Conservation (phyloP, 2,113 vertebrate genomes). For the Syngnathus scovelli region DNA sequence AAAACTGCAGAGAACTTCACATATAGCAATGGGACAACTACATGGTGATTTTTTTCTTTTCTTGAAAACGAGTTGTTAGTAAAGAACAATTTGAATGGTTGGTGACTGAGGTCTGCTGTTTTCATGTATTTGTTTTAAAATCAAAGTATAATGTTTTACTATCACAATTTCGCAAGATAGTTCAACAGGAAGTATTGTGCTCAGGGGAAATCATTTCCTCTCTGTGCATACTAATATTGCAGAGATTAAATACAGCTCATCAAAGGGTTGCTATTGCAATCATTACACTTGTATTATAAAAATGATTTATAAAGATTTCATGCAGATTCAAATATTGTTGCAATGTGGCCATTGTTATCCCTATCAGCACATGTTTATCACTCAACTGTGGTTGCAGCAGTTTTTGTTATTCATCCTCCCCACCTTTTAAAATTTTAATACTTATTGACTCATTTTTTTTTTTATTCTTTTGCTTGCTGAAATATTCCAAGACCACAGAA, state of each 20-base stretch:
- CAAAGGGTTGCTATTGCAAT: background rate
- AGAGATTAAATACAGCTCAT: slow-evolving; percentile 4
- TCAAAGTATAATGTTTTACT: background rate
- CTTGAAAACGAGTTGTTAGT: background rate
- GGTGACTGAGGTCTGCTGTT: background rate
- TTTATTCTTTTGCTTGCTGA: background rate
- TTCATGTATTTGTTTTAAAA: background rate
- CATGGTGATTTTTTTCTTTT: too few relatives aligned
- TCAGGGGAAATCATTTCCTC: background rate
- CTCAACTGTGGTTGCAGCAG: slow-evolving; percentile 7
- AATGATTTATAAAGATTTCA: slow-evolving; percentile 2
- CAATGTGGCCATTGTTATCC: background rate
- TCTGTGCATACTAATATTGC: background rate
- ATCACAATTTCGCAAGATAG: background rate
- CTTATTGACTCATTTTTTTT: slow-evolving; percentile 25
- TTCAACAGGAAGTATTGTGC: background rate
- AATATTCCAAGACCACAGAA: background rate
- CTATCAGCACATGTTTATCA: slow-evolving; percentile 1
- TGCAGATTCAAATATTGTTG: background rate
- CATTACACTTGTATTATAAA: background rate
- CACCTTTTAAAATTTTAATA: slow-evolving; percentile 29
- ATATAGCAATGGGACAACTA: too few relatives aligned
- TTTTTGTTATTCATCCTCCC: slow-evolving; percentile 8
- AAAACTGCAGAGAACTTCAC: too few relatives aligned
- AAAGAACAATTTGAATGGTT: background rate